These are phyloP conservation scores for Stegana nigrithorax DNA, from an alignment of 2,888 invertebrate species.

Conservation along the genomic window DNA sequence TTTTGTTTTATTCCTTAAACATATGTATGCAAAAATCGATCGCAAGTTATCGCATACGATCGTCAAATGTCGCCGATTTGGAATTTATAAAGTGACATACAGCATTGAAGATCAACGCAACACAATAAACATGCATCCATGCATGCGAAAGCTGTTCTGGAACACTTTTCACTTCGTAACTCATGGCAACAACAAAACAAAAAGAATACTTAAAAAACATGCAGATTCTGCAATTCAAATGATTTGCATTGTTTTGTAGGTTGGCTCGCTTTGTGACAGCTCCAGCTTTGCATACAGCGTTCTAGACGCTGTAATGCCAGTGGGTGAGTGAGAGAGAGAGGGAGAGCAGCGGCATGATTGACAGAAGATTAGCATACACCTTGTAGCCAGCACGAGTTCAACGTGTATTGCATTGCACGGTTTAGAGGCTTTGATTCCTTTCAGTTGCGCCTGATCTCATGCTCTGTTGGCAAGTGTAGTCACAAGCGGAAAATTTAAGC, in stretches of 20 bases:
- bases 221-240: conserved; percentile 65
- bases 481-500: conserved; percentile 41
- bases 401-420: conserved; percentile 5
- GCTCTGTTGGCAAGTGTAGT: conserved; percentile 34
- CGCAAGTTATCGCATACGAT: background rate
- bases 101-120: too few species aligned
- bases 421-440: too few species aligned
- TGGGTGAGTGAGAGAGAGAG: too few species aligned
- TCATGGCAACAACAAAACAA: background rate
- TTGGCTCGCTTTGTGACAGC: background rate
- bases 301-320: too few species aligned
- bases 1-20: too few species aligned
- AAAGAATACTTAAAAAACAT: background rate
- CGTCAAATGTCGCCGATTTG: conserved; percentile 31
- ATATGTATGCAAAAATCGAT: conserved; percentile 64
- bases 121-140: too few species aligned
- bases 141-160: conserved; percentile 6
- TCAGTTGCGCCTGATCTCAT: too few species aligned
- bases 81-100: conserved; percentile 65
- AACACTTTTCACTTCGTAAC: conserved; percentile 18
- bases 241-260: conserved; percentile 53
- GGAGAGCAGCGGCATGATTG: conserved; percentile 52
- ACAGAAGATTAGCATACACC: conserved; percentile 59
- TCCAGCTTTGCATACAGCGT: conserved; percentile 49
- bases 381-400: too few species aligned